A percentile compares a stretch with the other conserved stretches of the same genome.
Evolutionary conservation across 2,113 vertebrate genomes (phyloP).

Genomic region (Megaptera novaeangliae): DNA sequence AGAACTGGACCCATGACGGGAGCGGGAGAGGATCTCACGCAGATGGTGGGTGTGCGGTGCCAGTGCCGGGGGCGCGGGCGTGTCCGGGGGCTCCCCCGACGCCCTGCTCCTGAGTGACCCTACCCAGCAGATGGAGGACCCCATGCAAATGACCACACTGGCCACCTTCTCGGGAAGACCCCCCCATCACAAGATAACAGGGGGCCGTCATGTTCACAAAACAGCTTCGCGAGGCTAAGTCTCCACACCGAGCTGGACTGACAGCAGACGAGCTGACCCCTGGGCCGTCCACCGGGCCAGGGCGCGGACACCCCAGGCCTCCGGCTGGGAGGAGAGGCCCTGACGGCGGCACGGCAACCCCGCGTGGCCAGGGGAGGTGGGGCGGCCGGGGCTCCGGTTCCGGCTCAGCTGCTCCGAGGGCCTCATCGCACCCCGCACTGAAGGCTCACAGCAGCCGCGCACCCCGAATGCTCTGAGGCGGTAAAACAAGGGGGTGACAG

Average conservation of each 20-base stretch:
- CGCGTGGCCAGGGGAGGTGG: no score
- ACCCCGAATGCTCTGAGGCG: no score
- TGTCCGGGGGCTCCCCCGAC: not conserved
- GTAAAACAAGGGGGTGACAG: no score
- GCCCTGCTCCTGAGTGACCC: not conserved
- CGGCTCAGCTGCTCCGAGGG: no score
- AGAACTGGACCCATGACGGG: not conserved
- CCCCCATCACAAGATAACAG: not conserved
- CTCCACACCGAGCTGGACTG: rapidly evolving
- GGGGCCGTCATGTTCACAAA: not conserved
- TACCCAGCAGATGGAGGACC: not conserved
- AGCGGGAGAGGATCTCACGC: not conserved
- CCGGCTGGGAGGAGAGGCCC: not conserved
- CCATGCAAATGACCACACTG: not conserved
- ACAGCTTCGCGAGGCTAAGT: not conserved
- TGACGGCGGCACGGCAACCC: no score
- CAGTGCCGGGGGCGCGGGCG: not conserved
- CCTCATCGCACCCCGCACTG: no score
- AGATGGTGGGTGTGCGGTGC: not conserved
- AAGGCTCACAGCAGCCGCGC: no score
- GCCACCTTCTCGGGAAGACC: not conserved
- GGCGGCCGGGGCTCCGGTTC: no score
- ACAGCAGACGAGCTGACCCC: rapidly evolving
- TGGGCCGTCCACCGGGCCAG: rapidly evolving
- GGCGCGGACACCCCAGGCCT: not conserved